Evolutionary conservation across 2,113 vertebrate species (phyloP).

Genomic region (Colius striatus): DNA sequence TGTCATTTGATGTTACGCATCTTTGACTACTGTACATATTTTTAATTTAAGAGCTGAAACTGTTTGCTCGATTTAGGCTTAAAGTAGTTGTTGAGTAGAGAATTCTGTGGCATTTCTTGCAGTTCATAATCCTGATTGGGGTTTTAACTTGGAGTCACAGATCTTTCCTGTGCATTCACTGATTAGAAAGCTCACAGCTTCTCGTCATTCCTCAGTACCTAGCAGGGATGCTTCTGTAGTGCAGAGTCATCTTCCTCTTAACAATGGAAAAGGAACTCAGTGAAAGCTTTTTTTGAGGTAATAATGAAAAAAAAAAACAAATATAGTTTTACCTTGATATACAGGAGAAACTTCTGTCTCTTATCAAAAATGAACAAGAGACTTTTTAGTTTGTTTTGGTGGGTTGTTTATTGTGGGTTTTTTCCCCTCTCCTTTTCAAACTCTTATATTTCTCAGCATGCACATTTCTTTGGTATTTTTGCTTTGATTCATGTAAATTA

Average conservation of each 20-base stretch:
- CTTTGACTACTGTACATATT: constrained; percentile 12
- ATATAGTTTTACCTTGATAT: constrained; percentile 1
- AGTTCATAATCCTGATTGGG: background rate
- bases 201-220: constrained; percentile 32
- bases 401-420: background rate
- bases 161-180: constrained; percentile 29
- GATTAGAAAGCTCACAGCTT: constrained; percentile 50
- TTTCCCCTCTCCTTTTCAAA: background rate
- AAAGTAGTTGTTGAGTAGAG: background rate
- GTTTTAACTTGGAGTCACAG: constrained; percentile 45
- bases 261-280: background rate
- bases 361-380: constrained; percentile 15
- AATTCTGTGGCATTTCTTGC: constrained; percentile 22
- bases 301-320: background rate
- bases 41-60: constrained; percentile 51
- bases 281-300: background rate
- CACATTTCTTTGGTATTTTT: background rate
- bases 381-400: background rate
- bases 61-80: background rate
- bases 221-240: background rate
- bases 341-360: background rate
- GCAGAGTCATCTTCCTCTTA: background rate
- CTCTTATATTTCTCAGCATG: background rate
- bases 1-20: constrained; percentile 1
- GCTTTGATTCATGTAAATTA: background rate